Evolutionary conservation across 2,888 invertebrate genomes (phyloP).

Genomic region (Cataglyphis albicans): DNA sequence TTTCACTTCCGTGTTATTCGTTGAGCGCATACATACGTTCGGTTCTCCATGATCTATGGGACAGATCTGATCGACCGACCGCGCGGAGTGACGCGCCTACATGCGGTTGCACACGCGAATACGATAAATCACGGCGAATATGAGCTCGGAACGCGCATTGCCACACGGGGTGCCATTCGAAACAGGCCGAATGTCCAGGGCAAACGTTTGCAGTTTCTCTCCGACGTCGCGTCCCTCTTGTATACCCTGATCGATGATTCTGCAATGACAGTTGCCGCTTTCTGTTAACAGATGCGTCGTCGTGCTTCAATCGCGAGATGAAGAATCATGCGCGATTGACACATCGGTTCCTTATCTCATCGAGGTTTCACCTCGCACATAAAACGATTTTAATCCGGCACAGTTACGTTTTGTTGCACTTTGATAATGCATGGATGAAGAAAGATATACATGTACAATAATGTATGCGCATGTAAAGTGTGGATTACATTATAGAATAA

Average conservation of each 20-base stretch:
- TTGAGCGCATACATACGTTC: constrained; percentile 48
- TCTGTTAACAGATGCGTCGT: constrained; percentile 46
- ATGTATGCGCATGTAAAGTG: neutral
- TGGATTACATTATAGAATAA: neutral
- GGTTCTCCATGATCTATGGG: constrained; percentile 69
- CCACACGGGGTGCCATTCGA: constrained; percentile 69
- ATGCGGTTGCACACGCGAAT: constrained; percentile 71
- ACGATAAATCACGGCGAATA: constrained; percentile 77
- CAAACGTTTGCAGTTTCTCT: constrained; percentile 75
- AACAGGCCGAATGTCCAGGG: constrained; percentile 76
- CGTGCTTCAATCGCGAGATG: constrained; percentile 63
- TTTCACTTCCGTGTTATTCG: constrained; percentile 43
- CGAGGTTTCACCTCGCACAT: neutral
- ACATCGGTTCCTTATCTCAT: neutral
- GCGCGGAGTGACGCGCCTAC: constrained; percentile 65
- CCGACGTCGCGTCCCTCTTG: constrained; percentile 43
- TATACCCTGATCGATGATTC: constrained; percentile 72
- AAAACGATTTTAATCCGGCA: too few relatives aligned
- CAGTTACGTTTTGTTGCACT: neutral
- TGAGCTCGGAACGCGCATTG: constrained; percentile 69
- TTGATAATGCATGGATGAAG: neutral
- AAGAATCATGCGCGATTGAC: constrained; percentile 61
- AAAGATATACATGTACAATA: neutral
- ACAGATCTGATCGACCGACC: constrained; percentile 65
- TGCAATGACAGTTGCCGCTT: constrained; percentile 66